Conservation (phyloP, 2,113 vertebrate species). For the Charadrius vociferus region DNA sequence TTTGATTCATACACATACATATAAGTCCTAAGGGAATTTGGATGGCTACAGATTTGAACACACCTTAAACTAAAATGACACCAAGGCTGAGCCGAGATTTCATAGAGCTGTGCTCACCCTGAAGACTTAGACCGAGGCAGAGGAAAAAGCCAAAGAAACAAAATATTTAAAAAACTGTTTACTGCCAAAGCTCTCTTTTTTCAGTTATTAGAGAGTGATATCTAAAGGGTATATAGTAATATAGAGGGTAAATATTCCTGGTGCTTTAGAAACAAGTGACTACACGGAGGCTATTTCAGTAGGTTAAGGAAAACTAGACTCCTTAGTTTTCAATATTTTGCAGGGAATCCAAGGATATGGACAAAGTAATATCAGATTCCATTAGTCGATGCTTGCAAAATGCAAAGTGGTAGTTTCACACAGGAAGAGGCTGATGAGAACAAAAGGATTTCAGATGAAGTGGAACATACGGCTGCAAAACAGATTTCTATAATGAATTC, state of each 20-base stretch:
- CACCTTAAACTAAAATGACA: not conserved
- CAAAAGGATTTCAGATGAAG: conserved; percentile 71
- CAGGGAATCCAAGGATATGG: conserved; percentile 1
- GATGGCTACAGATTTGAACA: not conserved
- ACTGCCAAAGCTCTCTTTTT: not conserved
- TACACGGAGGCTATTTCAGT: not conserved
- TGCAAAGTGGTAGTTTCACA: conserved; percentile 54
- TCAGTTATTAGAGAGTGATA: not conserved
- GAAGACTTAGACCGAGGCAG: not conserved
- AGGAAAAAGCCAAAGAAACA: not conserved
- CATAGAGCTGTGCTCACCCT: not conserved
- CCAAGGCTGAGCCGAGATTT: not conserved
- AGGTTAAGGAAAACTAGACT: not conserved
- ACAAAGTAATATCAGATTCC: conserved; percentile 54
- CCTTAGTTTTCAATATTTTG: conserved; percentile 10
- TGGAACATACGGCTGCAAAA: conserved; percentile 63
- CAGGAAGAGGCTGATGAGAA: conserved; percentile 67
- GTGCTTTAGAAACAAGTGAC: not conserved
- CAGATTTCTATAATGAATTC: conserved; percentile 72
- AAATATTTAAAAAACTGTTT: not conserved
- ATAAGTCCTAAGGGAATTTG: not conserved
- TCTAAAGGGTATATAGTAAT: not conserved
- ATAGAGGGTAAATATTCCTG: not conserved
- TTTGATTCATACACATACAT: not conserved
- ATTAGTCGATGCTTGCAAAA: conserved; percentile 54